Percentiles rank a stretch among this genome's conserved stretches.
Conservation (phyloP, 2,113 vertebrate species). For the human region GRCh38 chr1:115350501-115351000, state of each 20-base stretch:
- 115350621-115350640: not conserved
- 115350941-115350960: too few species aligned
- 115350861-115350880: not conserved
- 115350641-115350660: not conserved
- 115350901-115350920: not conserved
- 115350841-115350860: not conserved
- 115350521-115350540: conserved; percentile 64
- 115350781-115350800: not conserved
- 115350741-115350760: not conserved
- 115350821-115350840: not conserved
- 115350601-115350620: not conserved
- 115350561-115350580: conserved; percentile 49
- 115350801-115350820: not conserved
- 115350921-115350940: not conserved
- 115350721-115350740: not conserved
- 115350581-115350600: conserved; percentile 25
- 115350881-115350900: not conserved
- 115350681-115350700: not conserved
- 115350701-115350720: not conserved
- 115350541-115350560: not conserved
- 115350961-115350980: not conserved
- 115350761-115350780: not conserved
- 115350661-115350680: not conserved
- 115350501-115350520: conserved; percentile 1
- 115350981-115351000: not conserved